phyloP scores from a whole-genome alignment of 2,113 vertebrate genomes.

The Sigmodon hispidus region DNA sequence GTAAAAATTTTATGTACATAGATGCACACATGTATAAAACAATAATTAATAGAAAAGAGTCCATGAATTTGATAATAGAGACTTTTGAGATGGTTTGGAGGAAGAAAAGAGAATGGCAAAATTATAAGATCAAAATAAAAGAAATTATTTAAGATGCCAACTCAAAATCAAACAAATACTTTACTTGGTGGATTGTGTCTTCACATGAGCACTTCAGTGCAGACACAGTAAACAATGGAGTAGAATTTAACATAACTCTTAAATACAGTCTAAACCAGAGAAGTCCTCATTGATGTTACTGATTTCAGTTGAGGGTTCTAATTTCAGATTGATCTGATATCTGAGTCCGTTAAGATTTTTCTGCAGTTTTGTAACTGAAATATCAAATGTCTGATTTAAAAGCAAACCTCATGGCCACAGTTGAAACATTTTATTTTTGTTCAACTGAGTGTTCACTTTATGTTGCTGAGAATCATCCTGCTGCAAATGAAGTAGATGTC shows the following conservation, averaged over 20 bases:
- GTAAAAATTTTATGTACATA: not conserved
- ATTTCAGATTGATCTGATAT: constrained; percentile 39
- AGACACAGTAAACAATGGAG: not conserved
- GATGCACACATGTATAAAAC: not conserved
- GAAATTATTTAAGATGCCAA: not conserved
- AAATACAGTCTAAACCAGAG: not conserved
- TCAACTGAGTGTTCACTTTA: not conserved
- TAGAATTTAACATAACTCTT: not conserved
- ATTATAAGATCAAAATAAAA: not conserved
- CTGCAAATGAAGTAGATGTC: not conserved
- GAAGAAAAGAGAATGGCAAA: not conserved
- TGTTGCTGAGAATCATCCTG: not conserved
- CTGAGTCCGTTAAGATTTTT: not conserved
- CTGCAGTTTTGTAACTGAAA: not conserved
- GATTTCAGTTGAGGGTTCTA: not conserved
- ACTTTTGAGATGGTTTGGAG: no score
- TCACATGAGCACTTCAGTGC: not conserved
- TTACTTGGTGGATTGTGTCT: not conserved
- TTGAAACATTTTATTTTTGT: not conserved
- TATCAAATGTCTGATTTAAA: not conserved
- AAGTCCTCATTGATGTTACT: not conserved
- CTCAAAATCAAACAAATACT: not conserved
- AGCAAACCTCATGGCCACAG: not conserved
- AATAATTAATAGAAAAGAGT: not conserved
- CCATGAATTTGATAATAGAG: not conserved